A percentile compares a stretch with the other conserved stretches of the same genome.
These are phyloP conservation scores for Octopus bimaculoides DNA, from an alignment of 1,140 invertebrate genomes.

Conservation along the genomic window DNA sequence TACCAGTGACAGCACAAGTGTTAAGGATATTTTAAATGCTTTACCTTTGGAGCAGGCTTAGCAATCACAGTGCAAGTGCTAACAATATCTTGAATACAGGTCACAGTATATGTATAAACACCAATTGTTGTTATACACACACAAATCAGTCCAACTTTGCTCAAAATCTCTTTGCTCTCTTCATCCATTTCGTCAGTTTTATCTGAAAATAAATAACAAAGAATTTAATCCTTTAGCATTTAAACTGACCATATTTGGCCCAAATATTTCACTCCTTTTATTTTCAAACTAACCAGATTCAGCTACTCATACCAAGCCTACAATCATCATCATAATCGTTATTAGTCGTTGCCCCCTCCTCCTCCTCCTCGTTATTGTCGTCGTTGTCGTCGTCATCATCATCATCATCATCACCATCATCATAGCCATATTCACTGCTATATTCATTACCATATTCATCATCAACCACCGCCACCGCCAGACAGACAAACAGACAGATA, in stretches of 20 bases:
- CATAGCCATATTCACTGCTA: too few species aligned
- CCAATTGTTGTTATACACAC: constrained; percentile 44
- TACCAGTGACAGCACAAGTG: not conserved
- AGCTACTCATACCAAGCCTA: too few species aligned
- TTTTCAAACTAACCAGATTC: too few species aligned
- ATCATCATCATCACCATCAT: too few species aligned
- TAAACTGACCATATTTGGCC: not conserved
- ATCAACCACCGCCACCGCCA: too few species aligned
- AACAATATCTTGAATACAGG: constrained; percentile 36
- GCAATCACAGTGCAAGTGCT: constrained; percentile 49
- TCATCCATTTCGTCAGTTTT: constrained; percentile 40
- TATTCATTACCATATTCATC: too few species aligned
- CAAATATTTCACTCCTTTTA: too few species aligned
- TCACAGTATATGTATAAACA: constrained; percentile 49
- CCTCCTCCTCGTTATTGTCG: too few species aligned
- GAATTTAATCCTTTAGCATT: constrained; percentile 1
- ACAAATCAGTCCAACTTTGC: constrained; percentile 42
- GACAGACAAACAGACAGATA: too few species aligned
- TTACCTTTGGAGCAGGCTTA: constrained; percentile 53
- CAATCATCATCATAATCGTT: too few species aligned
- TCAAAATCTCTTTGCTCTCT: constrained; percentile 35
- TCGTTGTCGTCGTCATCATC: too few species aligned
- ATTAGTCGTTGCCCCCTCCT: too few species aligned
- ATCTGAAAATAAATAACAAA: constrained; percentile 27
- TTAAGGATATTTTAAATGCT: not conserved